Conservation (phyloP, 1,140 invertebrate genomes). For the Coptotermes formosanus region DNA sequence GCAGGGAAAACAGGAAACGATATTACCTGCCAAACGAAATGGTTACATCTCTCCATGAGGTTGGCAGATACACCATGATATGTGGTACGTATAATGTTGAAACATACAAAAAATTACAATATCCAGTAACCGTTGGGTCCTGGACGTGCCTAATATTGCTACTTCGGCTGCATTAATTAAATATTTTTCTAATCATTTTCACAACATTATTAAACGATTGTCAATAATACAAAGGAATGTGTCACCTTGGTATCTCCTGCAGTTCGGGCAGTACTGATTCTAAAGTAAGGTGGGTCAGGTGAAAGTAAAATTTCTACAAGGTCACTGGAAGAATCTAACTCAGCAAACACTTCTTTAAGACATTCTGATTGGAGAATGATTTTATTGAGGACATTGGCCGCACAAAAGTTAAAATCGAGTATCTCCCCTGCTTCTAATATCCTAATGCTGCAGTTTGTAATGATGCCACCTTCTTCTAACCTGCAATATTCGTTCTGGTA, state of each 20-base stretch:
- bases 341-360: constrained; percentile 75
- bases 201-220: not conserved
- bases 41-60: too few relatives aligned
- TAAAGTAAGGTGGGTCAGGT: constrained; percentile 75
- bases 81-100: too few relatives aligned
- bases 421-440: constrained; percentile 80
- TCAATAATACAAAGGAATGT: not conserved
- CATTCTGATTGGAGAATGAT: constrained; percentile 82
- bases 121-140: too few relatives aligned
- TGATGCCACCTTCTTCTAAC: constrained; percentile 74
- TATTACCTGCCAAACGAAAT: too few relatives aligned
- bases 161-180: too few relatives aligned
- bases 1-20: too few relatives aligned
- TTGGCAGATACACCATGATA: too few relatives aligned
- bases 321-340: constrained; percentile 80
- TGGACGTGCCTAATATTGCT: too few relatives aligned
- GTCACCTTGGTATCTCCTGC: constrained; percentile 60
- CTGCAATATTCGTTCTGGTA: constrained; percentile 47
- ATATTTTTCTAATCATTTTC: too few relatives aligned
- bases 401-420: constrained; percentile 74
- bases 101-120: too few relatives aligned
- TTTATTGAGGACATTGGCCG: constrained; percentile 71
- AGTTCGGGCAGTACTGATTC: constrained; percentile 75
- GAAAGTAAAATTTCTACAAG: constrained; percentile 76
- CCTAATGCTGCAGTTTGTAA: constrained; percentile 87